Evolutionary conservation across 2,113 vertebrate species (phyloP).

Genomic region (Scopus umbretta): DNA sequence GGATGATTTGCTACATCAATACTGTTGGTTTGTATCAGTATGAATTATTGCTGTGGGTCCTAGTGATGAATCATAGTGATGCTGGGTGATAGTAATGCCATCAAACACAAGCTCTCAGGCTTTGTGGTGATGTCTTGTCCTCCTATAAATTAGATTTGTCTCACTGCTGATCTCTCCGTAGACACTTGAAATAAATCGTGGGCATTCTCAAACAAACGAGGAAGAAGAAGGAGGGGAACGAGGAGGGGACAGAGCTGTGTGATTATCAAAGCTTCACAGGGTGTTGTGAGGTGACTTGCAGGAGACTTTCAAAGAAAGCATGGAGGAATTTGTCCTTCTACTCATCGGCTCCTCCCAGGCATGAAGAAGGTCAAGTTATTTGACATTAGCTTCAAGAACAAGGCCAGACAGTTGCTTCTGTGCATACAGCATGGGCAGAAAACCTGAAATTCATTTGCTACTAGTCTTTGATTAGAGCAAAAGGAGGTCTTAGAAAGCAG

Average conservation of each 20-base stretch:
- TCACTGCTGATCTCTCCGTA: neutral
- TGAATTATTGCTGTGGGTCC: neutral
- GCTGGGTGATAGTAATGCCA: neutral
- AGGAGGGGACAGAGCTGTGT: neutral
- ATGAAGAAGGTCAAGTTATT: neutral
- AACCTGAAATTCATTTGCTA: neutral
- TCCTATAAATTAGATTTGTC: conserved; percentile 5
- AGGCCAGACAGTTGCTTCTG: neutral
- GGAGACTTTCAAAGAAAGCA: neutral
- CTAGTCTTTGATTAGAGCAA: neutral
- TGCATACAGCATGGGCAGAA: neutral
- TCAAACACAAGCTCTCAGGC: neutral
- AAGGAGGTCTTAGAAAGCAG: neutral
- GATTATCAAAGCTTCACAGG: neutral
- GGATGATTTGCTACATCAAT: neutral
- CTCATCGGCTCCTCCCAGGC: neutral
- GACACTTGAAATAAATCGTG: neutral
- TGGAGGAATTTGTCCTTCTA: neutral
- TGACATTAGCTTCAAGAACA: neutral
- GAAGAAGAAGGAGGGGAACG: neutral
- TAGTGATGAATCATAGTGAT: neutral
- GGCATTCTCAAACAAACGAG: accelerated
- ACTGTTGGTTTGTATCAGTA: neutral
- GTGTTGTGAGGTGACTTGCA: neutral
- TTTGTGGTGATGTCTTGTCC: neutral